Conservation (phyloP, 2,797 vertebrate genomes). For the Acanthiza pusilla region DNA sequence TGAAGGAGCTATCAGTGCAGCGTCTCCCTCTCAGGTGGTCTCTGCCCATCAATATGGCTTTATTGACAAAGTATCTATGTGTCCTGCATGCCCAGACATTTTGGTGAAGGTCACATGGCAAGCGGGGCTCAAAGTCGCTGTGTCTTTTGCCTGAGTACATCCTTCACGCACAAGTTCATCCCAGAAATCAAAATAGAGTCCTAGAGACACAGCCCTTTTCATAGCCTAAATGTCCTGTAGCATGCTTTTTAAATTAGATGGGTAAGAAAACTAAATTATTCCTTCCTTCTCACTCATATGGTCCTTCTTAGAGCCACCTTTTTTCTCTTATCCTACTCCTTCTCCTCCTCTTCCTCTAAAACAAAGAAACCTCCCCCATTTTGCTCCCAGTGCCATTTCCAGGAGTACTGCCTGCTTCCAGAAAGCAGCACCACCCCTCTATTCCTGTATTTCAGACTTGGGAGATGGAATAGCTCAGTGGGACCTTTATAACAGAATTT, state of each 20-base stretch:
- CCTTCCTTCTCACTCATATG: background rate
- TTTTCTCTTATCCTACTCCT: background rate
- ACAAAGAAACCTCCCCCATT: background rate
- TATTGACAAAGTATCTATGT: background rate
- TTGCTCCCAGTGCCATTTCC: rapidly evolving
- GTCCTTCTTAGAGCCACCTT: background rate
- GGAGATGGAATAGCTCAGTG: background rate
- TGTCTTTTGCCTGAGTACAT: background rate
- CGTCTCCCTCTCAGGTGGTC: background rate
- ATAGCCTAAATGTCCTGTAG: background rate
- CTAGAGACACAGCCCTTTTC: background rate
- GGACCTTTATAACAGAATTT: background rate
- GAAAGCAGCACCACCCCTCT: background rate
- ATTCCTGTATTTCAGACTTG: rapidly evolving
- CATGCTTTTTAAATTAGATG: background rate
- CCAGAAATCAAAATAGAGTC: background rate
- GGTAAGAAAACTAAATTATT: background rate
- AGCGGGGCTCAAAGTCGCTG: background rate
- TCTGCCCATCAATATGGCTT: background rate
- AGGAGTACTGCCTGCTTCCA: background rate
- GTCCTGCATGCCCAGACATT: background rate
- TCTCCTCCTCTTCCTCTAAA: background rate
- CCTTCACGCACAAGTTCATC: background rate
- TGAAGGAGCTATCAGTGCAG: background rate
- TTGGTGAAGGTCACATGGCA: rapidly evolving